phyloP scores from a whole-genome alignment of 2,113 vertebrate species.

The Campylomormyrus tamandua region DNA sequence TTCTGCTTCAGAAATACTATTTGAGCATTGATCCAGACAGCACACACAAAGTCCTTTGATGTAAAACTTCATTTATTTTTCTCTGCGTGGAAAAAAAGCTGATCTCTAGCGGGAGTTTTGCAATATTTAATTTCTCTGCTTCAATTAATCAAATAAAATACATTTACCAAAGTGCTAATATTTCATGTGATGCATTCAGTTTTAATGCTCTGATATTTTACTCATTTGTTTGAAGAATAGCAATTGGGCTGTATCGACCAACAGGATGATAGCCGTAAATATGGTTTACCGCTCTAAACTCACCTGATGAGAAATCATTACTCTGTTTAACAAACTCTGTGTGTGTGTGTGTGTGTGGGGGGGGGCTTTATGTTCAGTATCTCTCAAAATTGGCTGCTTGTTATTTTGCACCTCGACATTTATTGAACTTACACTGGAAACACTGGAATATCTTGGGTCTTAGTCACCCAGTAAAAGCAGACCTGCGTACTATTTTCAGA shows the following conservation, averaged over 20 bases:
- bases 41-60: background rate
- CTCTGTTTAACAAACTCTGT: background rate
- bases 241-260: background rate
- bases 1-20: background rate
- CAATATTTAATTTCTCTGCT: background rate
- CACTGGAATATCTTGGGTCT: background rate
- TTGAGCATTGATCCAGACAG: background rate
- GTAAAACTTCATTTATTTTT: conserved; percentile 5
- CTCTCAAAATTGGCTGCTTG: background rate
- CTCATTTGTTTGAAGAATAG: background rate
- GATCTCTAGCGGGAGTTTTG: background rate
- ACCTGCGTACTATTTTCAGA: background rate
- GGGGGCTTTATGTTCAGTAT: background rate
- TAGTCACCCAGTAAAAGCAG: background rate
- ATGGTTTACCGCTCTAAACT: background rate
- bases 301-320: background rate
- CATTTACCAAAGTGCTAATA: background rate
- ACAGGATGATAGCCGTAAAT: background rate
- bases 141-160: background rate
- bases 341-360: background rate
- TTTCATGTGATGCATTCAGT: background rate
- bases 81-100: background rate
- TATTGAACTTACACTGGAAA: background rate
- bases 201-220: conserved; percentile 1
- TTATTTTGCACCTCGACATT: background rate